Evolutionary conservation across 2,113 vertebrate species (phyloP).

Genomic region (Ginglymostoma cirratum): DNA sequence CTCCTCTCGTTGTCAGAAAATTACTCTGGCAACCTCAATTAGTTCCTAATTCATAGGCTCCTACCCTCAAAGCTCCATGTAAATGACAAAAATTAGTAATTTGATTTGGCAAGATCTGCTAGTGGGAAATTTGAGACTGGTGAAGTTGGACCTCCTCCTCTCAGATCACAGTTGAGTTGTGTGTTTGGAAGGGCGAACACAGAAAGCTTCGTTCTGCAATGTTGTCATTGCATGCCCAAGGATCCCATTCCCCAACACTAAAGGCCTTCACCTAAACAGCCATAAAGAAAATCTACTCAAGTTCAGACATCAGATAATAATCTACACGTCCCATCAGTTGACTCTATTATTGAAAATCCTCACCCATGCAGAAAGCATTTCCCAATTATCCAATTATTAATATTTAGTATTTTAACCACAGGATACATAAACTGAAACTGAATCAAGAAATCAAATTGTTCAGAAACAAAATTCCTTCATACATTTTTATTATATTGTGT

Average conservation of each 20-base stretch:
- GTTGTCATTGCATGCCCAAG: neutral
- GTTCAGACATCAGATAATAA: neutral
- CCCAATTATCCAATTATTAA: neutral
- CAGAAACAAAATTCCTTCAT: neutral
- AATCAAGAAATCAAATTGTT: neutral
- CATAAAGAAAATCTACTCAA: neutral
- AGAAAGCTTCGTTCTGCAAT: neutral
- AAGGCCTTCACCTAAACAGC: neutral
- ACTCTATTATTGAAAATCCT: neutral
- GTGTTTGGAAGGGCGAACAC: neutral
- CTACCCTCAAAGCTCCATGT: neutral
- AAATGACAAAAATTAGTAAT: neutral
- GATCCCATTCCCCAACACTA: neutral
- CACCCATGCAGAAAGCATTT: conserved; percentile 1
- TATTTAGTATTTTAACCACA: neutral
- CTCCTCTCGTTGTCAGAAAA: neutral
- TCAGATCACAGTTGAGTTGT: neutral
- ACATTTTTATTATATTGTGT: conserved; percentile 8
- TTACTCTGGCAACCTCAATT: neutral
- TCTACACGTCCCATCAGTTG: neutral
- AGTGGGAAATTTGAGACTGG: neutral
- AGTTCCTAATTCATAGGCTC: neutral
- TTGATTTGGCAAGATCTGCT: neutral
- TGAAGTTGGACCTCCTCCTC: too few species aligned
- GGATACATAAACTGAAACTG: neutral